phyloP scores from a whole-genome alignment of 2,888 invertebrate species.

The Drosophila multiciliata region DNA sequence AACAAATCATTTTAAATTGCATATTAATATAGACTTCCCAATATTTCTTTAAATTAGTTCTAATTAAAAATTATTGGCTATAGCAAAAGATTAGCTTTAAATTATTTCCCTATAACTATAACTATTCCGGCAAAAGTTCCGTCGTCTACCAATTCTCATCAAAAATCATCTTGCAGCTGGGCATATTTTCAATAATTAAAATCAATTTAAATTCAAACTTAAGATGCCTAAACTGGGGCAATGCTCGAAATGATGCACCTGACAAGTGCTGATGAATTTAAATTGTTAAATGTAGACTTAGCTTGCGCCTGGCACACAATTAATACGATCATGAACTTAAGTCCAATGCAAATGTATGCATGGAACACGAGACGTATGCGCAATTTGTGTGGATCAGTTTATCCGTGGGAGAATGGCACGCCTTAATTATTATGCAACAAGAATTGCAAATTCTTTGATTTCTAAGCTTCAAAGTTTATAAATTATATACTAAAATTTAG shows the following conservation, averaged over 20 bases:
- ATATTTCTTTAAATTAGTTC: background rate
- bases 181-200: conserved; percentile 25
- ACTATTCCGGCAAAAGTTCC: background rate
- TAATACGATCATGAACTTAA: conserved; percentile 76
- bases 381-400: conserved; percentile 19
- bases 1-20: background rate
- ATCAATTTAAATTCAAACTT: conserved; percentile 26
- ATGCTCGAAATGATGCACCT: conserved; percentile 53
- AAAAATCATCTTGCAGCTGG: conserved; percentile 21
- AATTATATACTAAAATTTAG: background rate
- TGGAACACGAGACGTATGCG: conserved; percentile 46
- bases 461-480: too few species aligned
- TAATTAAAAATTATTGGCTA: background rate
- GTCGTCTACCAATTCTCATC: background rate
- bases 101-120: background rate
- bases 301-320: conserved; percentile 42
- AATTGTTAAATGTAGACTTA: conserved; percentile 39
- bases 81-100: background rate
- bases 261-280: conserved; percentile 23
- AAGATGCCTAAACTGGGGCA: conserved; percentile 28
- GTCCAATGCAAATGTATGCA: conserved; percentile 15
- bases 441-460: background rate
- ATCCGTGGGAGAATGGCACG: background rate
- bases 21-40: too few species aligned
- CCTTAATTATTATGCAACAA: background rate